These are phyloP conservation scores for Rhagonycha fulva DNA, from an alignment of 2,888 invertebrate species.

Conservation along the genomic window DNA sequence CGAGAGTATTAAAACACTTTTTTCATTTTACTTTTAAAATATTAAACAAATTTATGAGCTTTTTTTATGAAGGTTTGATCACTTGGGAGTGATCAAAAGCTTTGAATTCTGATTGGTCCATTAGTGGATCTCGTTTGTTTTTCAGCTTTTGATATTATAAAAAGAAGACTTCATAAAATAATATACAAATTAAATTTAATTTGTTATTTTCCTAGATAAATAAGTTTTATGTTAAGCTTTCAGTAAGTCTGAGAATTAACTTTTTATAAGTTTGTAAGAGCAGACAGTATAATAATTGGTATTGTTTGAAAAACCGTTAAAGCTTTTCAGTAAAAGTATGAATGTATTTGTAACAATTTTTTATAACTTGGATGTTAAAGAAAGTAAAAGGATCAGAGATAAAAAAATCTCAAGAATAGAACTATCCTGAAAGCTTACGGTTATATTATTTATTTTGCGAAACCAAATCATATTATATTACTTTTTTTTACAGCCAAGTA, in stretches of 20 bases:
- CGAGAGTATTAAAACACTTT: neutral
- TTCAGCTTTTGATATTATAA: neutral
- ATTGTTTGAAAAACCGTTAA: neutral
- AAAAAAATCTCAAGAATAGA: neutral
- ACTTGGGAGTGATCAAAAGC: neutral
- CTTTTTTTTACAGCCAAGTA: neutral
- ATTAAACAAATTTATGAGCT: neutral
- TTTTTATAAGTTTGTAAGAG: neutral
- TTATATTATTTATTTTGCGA: neutral
- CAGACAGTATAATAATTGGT: neutral
- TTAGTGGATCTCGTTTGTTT: neutral
- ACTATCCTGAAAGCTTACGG: neutral
- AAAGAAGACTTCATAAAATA: neutral
- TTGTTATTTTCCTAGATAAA: neutral
- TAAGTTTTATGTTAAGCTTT: neutral
- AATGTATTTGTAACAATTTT: neutral
- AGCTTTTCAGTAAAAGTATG: neutral
- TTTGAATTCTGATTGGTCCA: conserved; percentile 3
- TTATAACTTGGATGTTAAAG: neutral
- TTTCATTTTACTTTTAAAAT: conserved; percentile 1
- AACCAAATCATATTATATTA: neutral
- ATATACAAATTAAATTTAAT: neutral
- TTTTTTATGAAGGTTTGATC: neutral
- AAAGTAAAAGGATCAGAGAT: neutral
- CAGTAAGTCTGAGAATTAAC: neutral